These are phyloP conservation scores for Gnathonemus echidnorhynchus DNA, from an alignment of 2,113 vertebrate genomes.

Conservation along the genomic window DNA sequence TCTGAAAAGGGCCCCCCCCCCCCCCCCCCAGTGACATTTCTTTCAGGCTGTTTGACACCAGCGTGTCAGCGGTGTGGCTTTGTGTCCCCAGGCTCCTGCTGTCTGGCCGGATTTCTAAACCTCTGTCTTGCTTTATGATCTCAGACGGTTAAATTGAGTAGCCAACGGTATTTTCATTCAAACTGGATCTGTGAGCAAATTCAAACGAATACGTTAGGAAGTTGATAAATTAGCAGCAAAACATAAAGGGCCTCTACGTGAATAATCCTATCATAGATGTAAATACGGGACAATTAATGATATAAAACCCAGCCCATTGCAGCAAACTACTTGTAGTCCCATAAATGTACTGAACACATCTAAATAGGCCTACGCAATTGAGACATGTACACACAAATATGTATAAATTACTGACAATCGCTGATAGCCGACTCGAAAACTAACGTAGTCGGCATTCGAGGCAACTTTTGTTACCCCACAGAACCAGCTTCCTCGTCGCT, in stretches of 20 bases:
- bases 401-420: neutral
- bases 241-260: neutral
- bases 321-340: neutral
- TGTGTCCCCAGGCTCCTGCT: neutral
- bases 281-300: neutral
- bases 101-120: neutral
- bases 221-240: neutral
- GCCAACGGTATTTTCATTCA: neutral
- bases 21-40: neutral
- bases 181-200: neutral
- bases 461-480: neutral
- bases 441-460: neutral
- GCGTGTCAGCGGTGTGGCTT: neutral
- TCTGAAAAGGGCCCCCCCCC: no score
- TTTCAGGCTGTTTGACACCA: neutral
- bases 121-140: neutral
- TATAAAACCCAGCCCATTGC: neutral
- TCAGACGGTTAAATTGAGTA: neutral
- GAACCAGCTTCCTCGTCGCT: neutral
- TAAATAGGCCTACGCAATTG: neutral
- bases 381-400: neutral
- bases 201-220: neutral
- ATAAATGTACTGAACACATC: neutral
- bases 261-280: neutral
- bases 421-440: neutral